Conservation (phyloP, 2,113 vertebrate genomes). For the Hoplias malabaricus region DNA sequence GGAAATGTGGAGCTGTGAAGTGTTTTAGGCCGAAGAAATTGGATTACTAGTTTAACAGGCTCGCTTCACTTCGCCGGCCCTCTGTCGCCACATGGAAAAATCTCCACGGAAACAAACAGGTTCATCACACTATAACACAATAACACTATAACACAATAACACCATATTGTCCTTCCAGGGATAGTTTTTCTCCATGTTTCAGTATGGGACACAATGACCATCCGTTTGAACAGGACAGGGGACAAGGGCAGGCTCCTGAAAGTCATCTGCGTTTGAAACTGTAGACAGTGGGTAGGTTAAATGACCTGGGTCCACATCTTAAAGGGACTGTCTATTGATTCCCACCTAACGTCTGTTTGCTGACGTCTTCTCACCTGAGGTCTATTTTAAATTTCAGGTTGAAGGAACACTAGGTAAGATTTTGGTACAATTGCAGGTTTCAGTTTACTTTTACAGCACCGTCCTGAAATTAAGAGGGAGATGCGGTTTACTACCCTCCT, state of each 20-base stretch:
- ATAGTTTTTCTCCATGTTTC: not conserved
- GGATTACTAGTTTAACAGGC: not conserved
- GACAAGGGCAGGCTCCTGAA: not conserved
- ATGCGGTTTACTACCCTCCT: too few relatives aligned
- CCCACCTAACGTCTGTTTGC: too few relatives aligned
- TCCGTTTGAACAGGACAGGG: not conserved
- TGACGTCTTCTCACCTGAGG: too few relatives aligned
- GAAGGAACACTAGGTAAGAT: too few relatives aligned
- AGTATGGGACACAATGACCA: not conserved
- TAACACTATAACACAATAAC: not conserved
- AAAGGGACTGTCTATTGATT: too few relatives aligned
- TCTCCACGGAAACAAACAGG: not conserved
- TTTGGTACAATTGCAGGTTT: too few relatives aligned
- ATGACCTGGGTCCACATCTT: not conserved
- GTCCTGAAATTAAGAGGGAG: too few relatives aligned
- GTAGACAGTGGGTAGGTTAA: not conserved
- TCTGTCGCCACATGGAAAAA: not conserved
- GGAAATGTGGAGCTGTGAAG: constrained; percentile 17
- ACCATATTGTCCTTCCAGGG: not conserved
- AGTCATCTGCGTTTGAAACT: not conserved
- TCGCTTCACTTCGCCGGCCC: not conserved
- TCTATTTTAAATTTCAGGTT: too few relatives aligned
- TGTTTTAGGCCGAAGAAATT: constrained; percentile 7
- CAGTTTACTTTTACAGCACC: too few relatives aligned
- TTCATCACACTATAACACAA: not conserved